phyloP scores from a whole-genome alignment of 2,113 vertebrate species.

The Rhagologus leucostigma region DNA sequence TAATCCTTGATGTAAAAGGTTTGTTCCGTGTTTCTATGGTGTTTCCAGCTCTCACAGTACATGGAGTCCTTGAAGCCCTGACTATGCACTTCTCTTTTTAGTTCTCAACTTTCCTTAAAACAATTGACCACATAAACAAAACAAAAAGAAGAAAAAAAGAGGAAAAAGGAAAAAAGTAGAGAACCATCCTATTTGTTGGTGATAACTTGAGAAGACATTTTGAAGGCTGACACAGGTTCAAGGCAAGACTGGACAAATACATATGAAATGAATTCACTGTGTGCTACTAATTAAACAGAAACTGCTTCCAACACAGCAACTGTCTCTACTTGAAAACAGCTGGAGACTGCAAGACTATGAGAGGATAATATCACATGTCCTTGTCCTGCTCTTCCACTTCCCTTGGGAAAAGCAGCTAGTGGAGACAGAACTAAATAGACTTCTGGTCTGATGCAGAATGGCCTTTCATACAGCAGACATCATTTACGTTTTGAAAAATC shows the following conservation, averaged over 20 bases:
- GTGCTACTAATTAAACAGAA: background rate
- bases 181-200: background rate
- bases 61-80: background rate
- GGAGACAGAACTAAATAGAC: background rate
- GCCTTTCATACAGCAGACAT: background rate
- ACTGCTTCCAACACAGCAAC: background rate
- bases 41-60: background rate
- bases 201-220: background rate
- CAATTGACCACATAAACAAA: background rate
- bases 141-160: background rate
- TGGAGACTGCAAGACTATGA: background rate
- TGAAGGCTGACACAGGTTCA: background rate
- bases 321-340: background rate
- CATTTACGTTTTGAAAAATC: background rate
- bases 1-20: background rate
- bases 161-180: background rate
- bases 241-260: background rate
- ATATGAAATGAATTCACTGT: background rate
- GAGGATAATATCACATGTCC: background rate
- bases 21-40: background rate
- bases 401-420: background rate
- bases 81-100: background rate
- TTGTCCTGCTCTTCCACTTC: background rate
- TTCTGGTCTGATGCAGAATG: background rate
- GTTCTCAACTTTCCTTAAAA: background rate